A percentile compares a stretch with the other conserved stretches of the same genome.
These are phyloP conservation scores for Steatocranus sp. DNA, from an alignment of 2,797 vertebrate genomes.

Conservation along the genomic window DNA sequence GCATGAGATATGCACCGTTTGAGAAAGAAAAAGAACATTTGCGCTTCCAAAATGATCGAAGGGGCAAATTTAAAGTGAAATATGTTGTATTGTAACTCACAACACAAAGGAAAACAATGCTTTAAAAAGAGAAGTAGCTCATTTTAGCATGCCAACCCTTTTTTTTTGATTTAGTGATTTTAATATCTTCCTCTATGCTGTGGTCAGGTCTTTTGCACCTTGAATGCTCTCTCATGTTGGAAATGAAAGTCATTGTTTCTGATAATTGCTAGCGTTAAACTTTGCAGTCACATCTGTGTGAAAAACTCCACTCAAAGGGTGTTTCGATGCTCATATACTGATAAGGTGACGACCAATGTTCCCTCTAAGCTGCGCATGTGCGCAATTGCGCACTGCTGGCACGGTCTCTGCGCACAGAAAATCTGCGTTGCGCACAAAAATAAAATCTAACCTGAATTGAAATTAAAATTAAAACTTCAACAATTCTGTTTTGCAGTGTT, in stretches of 20 bases:
- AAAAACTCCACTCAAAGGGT: background rate
- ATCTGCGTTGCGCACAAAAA: no score
- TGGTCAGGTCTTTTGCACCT: background rate
- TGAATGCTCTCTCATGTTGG: background rate
- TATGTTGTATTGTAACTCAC: constrained; percentile 1
- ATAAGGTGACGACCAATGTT: background rate
- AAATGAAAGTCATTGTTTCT: constrained; percentile 1
- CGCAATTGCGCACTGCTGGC: no score
- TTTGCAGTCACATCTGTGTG: background rate
- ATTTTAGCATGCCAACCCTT: accelerated
- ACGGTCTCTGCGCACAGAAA: no score
- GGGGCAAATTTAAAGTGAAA: background rate
- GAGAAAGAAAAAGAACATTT: background rate
- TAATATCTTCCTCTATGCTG: background rate
- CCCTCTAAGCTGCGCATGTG: no score
- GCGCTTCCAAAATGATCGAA: constrained; percentile 1
- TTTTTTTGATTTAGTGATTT: background rate
- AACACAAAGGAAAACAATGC: background rate
- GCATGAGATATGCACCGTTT: constrained; percentile 3
- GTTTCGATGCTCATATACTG: background rate
- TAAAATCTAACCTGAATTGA: no score
- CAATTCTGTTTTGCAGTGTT: no score
- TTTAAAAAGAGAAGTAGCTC: background rate
- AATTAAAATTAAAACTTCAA: no score
- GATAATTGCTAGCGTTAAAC: constrained; percentile 11